Percentiles rank a stretch among this genome's conserved stretches.
Evolutionary conservation across 1,140 invertebrate species (phyloP).

Genomic region (Medauroidea extradentata): DNA sequence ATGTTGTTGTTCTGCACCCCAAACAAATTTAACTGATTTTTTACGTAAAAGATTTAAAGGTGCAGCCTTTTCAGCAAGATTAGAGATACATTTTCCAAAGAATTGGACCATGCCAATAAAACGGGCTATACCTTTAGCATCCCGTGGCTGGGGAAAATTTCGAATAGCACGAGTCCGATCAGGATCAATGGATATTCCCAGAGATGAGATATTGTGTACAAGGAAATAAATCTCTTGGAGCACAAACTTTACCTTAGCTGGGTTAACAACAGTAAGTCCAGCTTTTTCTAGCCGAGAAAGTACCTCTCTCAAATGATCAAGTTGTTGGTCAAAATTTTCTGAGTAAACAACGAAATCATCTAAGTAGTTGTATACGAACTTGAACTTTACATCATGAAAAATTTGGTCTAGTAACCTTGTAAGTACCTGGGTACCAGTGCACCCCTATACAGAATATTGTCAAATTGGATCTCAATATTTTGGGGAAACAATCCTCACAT

Average conservation of each 20-base stretch:
- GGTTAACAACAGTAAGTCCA: not conserved
- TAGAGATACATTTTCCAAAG: not conserved
- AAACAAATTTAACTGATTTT: conserved; percentile 26
- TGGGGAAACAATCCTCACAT: too few species aligned
- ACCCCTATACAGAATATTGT: too few species aligned
- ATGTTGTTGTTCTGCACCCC: conserved; percentile 27
- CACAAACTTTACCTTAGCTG: not conserved
- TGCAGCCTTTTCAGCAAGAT: conserved; percentile 37
- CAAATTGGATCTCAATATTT: too few species aligned
- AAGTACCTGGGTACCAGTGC: not conserved
- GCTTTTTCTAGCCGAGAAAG: not conserved
- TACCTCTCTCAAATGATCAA: not conserved
- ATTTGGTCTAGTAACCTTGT: not conserved
- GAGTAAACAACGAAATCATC: not conserved
- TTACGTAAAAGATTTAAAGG: conserved; percentile 33
- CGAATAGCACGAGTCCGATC: not conserved
- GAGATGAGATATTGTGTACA: not conserved
- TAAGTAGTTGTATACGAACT: not conserved
- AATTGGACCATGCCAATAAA: not conserved
- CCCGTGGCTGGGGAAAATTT: not conserved
- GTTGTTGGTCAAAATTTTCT: not conserved
- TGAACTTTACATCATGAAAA: not conserved
- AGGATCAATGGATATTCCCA: not conserved
- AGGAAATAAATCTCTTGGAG: not conserved
- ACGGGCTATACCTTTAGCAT: too few species aligned